Evolutionary conservation across 1,140 invertebrate species (phyloP).

Genomic region (Asobara japonica): DNA sequence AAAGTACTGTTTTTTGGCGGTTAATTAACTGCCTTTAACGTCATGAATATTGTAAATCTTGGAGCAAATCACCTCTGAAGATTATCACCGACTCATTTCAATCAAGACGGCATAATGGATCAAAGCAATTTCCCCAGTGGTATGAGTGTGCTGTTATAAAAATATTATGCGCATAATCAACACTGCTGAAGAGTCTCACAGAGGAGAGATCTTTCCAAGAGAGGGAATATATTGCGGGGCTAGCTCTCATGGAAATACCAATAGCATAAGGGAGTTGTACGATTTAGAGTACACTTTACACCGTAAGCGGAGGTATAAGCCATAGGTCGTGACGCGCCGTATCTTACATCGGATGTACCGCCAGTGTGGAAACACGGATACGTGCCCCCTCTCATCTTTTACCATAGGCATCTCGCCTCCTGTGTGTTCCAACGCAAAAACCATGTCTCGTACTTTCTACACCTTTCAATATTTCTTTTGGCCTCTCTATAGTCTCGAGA

Average conservation of each 20-base stretch:
- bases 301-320: conserved; percentile 14
- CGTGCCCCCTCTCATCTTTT: conserved; percentile 40
- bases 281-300: conserved; percentile 31
- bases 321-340: conserved; percentile 60
- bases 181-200: neutral
- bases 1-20: neutral
- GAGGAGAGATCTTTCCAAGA: neutral
- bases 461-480: conserved; percentile 2
- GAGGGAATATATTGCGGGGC: conserved; percentile 37
- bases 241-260: neutral
- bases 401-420: conserved; percentile 23
- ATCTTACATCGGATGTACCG: conserved; percentile 65
- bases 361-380: conserved; percentile 65
- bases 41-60: too few species aligned
- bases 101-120: too few species aligned
- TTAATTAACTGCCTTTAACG: too few species aligned
- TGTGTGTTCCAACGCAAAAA: conserved; percentile 12
- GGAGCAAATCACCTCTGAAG: too few species aligned
- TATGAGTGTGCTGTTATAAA: too few species aligned
- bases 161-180: neutral
- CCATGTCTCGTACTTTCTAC: conserved; percentile 17
- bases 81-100: too few species aligned
- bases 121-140: too few species aligned
- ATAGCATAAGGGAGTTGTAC: conserved; percentile 17
- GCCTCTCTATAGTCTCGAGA: neutral